These are phyloP conservation scores for Barypeithes pellucidus DNA, from an alignment of 2,888 invertebrate species.

Conservation along the genomic window DNA sequence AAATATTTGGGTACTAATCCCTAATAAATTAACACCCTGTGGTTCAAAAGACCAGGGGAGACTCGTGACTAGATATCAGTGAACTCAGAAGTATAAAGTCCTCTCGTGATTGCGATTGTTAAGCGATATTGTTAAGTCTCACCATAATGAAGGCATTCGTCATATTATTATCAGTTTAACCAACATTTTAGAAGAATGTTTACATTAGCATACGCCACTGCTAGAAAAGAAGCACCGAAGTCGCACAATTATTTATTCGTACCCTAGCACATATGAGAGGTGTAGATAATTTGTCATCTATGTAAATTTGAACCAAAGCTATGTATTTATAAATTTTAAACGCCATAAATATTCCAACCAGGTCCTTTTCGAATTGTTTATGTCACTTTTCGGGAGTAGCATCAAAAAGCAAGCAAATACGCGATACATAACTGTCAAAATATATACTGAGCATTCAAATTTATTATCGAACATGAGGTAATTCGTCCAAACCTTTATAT, in stretches of 20 bases:
- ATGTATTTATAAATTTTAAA: constrained; percentile 30
- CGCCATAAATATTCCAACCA: constrained; percentile 42
- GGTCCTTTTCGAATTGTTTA: constrained; percentile 31
- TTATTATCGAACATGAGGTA: no score
- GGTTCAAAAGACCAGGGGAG: constrained; percentile 22
- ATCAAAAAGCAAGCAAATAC: constrained; percentile 13
- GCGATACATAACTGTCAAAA: background rate
- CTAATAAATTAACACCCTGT: constrained; percentile 45
- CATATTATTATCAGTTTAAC: no score
- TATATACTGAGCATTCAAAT: no score
- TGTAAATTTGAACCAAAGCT: constrained; percentile 36
- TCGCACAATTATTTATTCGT: constrained; percentile 43
- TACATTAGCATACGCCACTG: background rate
- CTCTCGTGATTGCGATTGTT: no score
- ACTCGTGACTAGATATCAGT: no score
- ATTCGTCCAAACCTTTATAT: no score
- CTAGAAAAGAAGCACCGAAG: constrained; percentile 42
- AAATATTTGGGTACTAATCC: constrained; percentile 22
- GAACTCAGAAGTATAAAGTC: no score
- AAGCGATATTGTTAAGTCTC: no score
- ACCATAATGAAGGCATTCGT: no score
- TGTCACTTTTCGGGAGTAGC: constrained; percentile 30
- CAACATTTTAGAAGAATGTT: no score
- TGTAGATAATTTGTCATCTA: constrained; percentile 47
- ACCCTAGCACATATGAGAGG: constrained; percentile 31